Conservation (phyloP, 2,113 vertebrate genomes). For the Gymnobelideus leadbeateri region DNA sequence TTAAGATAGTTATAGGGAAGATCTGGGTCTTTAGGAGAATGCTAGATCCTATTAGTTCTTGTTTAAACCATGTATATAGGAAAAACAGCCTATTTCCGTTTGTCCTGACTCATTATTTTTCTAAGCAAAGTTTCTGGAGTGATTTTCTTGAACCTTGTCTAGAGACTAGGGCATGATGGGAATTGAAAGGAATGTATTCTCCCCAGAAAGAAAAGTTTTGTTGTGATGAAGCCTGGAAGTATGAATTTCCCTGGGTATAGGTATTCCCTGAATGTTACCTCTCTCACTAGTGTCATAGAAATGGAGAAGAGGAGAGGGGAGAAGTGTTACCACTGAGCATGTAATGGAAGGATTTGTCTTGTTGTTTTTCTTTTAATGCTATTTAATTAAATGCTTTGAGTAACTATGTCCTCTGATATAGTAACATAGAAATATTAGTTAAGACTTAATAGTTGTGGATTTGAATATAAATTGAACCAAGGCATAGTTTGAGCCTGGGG, state of each 20-base stretch:
- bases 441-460: background rate
- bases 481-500: background rate
- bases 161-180: background rate
- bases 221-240: background rate
- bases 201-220: background rate
- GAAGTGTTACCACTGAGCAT: background rate
- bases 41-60: background rate
- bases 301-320: background rate
- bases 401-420: background rate
- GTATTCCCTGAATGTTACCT: background rate
- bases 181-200: background rate
- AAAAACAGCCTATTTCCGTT: background rate
- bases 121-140: background rate
- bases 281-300: background rate
- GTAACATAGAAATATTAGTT: background rate
- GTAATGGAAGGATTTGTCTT: background rate
- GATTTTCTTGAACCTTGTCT: background rate
- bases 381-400: background rate
- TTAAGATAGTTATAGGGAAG: background rate
- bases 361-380: background rate
- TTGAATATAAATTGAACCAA: background rate
- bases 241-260: background rate
- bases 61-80: background rate
- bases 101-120: background rate
- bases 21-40: background rate